Base-by-base conservation (phyloP, 35 echinoderm and acorn worm genomes). In the Amphiura filiformis region DNA sequence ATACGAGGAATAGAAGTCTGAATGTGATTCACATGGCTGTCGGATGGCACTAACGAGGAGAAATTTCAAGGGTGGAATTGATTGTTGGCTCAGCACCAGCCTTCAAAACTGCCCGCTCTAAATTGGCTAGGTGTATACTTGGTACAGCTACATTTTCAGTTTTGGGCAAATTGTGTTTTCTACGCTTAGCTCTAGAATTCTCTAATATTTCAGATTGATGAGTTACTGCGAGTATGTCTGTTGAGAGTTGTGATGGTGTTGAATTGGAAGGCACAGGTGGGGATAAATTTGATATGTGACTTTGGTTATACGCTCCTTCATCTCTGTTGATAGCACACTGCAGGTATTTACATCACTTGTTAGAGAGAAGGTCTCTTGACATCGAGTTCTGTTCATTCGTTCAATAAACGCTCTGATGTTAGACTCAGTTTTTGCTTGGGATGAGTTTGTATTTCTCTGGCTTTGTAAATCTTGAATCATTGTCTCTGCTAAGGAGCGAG, bases 391-490 rank as follows among this genome's bases (percentile, higher is more conserved):
- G 37, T 52, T 75, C 11, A 90, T 75, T 4, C 81, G 37, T 77
- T 83, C 81, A 47, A 90, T 90, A 49, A 90, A 90, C 18, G 57
- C 81, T 41, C 81, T 34, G 26, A 90, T 84, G 75, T 90, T 65
- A 0, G 88, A 90, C 47, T 90, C 81, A 47, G 49, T 83, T 14
- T 44, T 88, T 35, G 77, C 77, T 47, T 36, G 88, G 7, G 44
- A 52, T 37, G 76, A 9, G n/a, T 49, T 38, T 35, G 75, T 41
- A 32, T 56, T 57, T 34, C 44, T 75, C 37, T 78, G 36, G 18
- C 44, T 39, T 33, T 90, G 80, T 38, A 83, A 31, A 0, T 90
- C 79, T 76, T 76, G 36, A 0, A 90, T 82, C 88, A 90, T 90
- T 13, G 35, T 36, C 37, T 90, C 88, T 1, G 88, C 80, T 31